Evolutionary conservation across 2,797 vertebrate genomes (phyloP).

Genomic region (Lindbergichthys nudifrons): DNA sequence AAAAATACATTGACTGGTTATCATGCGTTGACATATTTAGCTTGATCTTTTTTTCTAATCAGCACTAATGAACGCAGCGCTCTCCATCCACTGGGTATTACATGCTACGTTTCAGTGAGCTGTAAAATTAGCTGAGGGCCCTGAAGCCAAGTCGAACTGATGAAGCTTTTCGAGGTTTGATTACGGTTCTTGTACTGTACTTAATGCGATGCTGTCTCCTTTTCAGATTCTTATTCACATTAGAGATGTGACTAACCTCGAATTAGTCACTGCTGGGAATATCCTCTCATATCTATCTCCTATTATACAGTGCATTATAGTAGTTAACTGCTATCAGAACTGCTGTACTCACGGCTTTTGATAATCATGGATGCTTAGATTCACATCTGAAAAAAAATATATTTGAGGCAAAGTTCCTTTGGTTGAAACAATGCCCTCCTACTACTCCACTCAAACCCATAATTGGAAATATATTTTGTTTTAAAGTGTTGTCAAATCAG

Average conservation of each 20-base stretch:
- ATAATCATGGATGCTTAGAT: slow-evolving; percentile 27
- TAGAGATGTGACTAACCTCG: slow-evolving; percentile 51
- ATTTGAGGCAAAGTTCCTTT: not conserved
- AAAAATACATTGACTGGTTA: slow-evolving; percentile 82
- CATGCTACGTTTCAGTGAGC: slow-evolving; percentile 76
- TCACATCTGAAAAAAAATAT: slow-evolving; percentile 22
- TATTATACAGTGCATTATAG: slow-evolving; percentile 28
- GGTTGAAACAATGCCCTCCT: slow-evolving; percentile 8
- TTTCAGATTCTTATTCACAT: slow-evolving; percentile 57
- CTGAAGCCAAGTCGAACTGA: slow-evolving; percentile 64
- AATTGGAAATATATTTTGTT: slow-evolving; percentile 2
- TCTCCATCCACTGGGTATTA: slow-evolving; percentile 76
- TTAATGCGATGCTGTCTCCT: slow-evolving; percentile 61
- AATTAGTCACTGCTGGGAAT: slow-evolving; percentile 64
- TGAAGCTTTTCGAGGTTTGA: slow-evolving; percentile 72
- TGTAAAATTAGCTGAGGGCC: slow-evolving; percentile 73
- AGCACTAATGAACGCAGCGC: slow-evolving; percentile 75
- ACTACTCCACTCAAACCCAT: not conserved
- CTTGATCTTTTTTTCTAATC: slow-evolving; percentile 79
- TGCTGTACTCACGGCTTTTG: slow-evolving; percentile 18
- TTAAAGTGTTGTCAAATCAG: slow-evolving; percentile 1
- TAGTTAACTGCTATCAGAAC: slow-evolving; percentile 40
- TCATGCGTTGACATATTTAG: slow-evolving; percentile 77
- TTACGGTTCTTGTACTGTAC: slow-evolving; percentile 69
- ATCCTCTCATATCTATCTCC: slow-evolving; percentile 26